phyloP scores from a whole-genome alignment of 2,888 invertebrate genomes.

The Cosmorhoe ocellata region DNA sequence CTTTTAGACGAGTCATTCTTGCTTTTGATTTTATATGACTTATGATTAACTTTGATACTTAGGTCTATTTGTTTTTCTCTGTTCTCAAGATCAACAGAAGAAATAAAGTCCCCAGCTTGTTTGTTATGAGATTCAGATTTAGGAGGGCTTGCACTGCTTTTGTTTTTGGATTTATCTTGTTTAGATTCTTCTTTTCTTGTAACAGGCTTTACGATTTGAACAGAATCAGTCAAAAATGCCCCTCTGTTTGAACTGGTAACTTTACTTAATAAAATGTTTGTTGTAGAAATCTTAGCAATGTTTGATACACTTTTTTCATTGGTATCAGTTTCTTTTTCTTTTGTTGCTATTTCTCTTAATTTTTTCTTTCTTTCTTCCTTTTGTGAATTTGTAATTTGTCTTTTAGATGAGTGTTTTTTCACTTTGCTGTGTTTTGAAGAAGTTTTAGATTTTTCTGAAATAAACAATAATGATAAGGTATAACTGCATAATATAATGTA shows the following conservation, averaged over 20 bases:
- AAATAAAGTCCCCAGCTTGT: constrained; percentile 10
- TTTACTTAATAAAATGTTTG: constrained; percentile 69
- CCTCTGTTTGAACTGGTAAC: constrained; percentile 79
- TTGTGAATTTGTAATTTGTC: constrained; percentile 50
- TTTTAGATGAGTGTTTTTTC: constrained; percentile 44
- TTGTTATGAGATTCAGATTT: constrained; percentile 22
- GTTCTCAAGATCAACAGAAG: constrained; percentile 24
- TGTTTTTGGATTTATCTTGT: constrained; percentile 31
- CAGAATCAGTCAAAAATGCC: constrained; percentile 74
- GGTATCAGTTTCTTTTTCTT: constrained; percentile 46
- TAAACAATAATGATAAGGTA: neutral
- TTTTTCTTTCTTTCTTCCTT: constrained; percentile 76
- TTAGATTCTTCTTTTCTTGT: constrained; percentile 45
- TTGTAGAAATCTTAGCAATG: constrained; percentile 44
- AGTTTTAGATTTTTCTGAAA: constrained; percentile 48
- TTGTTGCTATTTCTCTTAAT: constrained; percentile 75
- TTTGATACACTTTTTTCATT: constrained; percentile 35
- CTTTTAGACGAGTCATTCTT: constrained; percentile 15
- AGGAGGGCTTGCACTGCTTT: constrained; percentile 9
- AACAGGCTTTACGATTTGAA: constrained; percentile 49
- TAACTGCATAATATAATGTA: neutral
- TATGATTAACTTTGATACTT: constrained; percentile 12
- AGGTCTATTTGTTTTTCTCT: constrained; percentile 16
- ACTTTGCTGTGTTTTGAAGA: constrained; percentile 43
- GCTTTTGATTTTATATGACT: constrained; percentile 22